phyloP scores from a whole-genome alignment of 2,888 invertebrate genomes.

The Clunio marinus region DNA sequence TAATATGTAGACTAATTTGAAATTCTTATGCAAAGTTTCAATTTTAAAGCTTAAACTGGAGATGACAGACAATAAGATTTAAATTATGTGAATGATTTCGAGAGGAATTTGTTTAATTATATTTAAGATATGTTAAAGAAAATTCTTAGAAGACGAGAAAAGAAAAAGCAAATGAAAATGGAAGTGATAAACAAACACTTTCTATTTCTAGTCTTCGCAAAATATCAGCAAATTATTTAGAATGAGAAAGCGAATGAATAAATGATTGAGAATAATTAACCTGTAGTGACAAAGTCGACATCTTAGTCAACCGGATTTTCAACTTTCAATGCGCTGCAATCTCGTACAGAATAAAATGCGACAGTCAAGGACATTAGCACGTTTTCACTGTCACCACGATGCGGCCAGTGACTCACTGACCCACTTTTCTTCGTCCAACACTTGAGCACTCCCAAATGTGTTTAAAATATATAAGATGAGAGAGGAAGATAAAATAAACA shows the following conservation, averaged over 20 bases:
- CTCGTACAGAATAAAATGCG: neutral
- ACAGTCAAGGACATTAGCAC: neutral
- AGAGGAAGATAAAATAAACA: neutral
- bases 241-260: neutral
- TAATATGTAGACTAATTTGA: too few relatives aligned
- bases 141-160: neutral
- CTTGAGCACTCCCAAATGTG: neutral
- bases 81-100: too few relatives aligned
- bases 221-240: neutral
- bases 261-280: neutral
- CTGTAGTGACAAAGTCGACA: neutral
- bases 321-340: neutral
- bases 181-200: slow-evolving; percentile 12
- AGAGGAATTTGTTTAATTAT: neutral
- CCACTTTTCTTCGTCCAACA: neutral
- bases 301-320: neutral
- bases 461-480: too few relatives aligned
- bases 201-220: slow-evolving; percentile 10
- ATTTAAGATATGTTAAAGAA: neutral
- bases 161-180: neutral
- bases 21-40: too few relatives aligned
- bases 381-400: neutral
- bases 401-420: slow-evolving; percentile 20
- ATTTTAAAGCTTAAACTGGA: too few relatives aligned
- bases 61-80: too few relatives aligned